Evolutionary conservation across 2,888 invertebrate genomes (phyloP), one percentile per base, ranked within the genome.

Genomic region (Anodontia alba): DNA sequence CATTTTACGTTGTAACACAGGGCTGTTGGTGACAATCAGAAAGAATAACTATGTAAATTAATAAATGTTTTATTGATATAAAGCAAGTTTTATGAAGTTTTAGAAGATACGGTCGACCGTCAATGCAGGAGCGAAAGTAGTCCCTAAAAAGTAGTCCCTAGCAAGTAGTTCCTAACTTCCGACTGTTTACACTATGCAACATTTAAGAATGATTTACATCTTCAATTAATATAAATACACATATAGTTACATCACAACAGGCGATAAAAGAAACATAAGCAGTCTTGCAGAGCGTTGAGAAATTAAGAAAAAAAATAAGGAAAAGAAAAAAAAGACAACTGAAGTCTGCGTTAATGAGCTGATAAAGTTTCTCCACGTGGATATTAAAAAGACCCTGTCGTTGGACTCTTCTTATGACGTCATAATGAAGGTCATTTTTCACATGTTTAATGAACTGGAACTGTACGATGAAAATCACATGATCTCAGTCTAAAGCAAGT

Each of bases 101-200:
- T 43, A 20, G 42, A 69, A 46, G 42, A 46, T 69, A 42, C 73
- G 62, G 73, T 73, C 73, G 62, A 73, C 73, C 73, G 62, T 62
- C 33, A 72, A 54, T 72, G 54, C 72, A 43, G 51, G 51, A 72
- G 72, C 72, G 51, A 54, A 68, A 68, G 43, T 68, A 42, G 43
- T 68, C 43, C 68, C 42, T 42, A 68, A 68, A 68, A 68, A 68
- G 29, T 43, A 42, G 42, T 42, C 26, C 26, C 43, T 68, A 43
- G 26, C 68, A 33, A 68, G 43, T 43, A 23, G 68, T 43, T n/a
- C 33, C 43, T 43, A 62, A 62, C 31, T 31, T 62, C 62, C n/a
- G 62, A 62, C 62, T n/a, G 62, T 62, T 33, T 62, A 62, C 20
- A 43, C 69, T 69, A 69, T 69, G 69, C 69, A 69, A 38, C 46